phyloP scores from a whole-genome alignment of 2,888 invertebrate species.

The Fragum sueziense region DNA sequence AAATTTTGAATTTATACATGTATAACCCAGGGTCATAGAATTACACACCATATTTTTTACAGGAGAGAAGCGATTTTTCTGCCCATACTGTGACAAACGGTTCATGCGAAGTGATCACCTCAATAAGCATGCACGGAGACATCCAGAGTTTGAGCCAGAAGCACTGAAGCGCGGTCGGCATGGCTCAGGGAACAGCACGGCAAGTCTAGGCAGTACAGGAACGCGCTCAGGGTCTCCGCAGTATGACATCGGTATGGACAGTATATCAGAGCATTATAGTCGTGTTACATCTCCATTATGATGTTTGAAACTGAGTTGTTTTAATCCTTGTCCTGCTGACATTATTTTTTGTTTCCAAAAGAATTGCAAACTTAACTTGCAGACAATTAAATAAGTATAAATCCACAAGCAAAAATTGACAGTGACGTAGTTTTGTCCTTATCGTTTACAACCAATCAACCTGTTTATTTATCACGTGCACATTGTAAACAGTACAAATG shows the following conservation, averaged over 20 bases:
- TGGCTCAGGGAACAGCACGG: slow-evolving; percentile 50
- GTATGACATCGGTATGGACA: slow-evolving; percentile 59
- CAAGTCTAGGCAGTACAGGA: slow-evolving; percentile 42
- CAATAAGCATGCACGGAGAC: slow-evolving; percentile 86
- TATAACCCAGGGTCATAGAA: too few species aligned
- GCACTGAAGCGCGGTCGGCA: slow-evolving; percentile 76
- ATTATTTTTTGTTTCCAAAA: too few species aligned
- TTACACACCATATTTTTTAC: too few species aligned
- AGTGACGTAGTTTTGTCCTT: too few species aligned
- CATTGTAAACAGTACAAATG: too few species aligned
- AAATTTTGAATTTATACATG: too few species aligned
- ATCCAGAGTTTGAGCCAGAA: slow-evolving; percentile 86
- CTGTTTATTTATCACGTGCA: too few species aligned
- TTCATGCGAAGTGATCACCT: slow-evolving; percentile 88
- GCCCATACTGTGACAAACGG: slow-evolving; percentile 86
- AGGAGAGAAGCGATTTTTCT: slow-evolving; percentile 87
- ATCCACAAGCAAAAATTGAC: too few species aligned
- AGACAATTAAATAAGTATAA: too few species aligned
- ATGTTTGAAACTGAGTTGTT: neutral
- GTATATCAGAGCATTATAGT: slow-evolving; percentile 61
- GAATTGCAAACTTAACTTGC: too few species aligned
- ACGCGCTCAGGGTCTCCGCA: slow-evolving; percentile 48
- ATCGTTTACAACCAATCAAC: too few species aligned
- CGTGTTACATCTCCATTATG: slow-evolving; percentile 60
- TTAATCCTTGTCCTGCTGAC: neutral